Conservation (phyloP, 1,140 invertebrate species). For the Saccostrea glomerata region DNA sequence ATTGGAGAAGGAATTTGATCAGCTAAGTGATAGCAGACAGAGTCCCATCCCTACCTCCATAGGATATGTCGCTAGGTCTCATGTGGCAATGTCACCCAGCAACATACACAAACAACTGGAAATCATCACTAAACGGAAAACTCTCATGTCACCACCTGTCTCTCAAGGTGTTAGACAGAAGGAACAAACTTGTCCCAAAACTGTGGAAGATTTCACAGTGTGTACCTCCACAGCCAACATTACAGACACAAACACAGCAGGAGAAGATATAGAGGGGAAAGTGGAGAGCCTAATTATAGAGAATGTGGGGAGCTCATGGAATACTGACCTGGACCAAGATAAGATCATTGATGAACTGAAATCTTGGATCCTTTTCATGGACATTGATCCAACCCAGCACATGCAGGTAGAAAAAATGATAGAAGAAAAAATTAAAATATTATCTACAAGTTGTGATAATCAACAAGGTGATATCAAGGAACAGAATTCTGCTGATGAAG, state of each 20-base stretch:
- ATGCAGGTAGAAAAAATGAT: constrained; percentile 42
- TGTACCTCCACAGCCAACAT: neutral
- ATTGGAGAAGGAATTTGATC: constrained; percentile 32
- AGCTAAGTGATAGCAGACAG: constrained; percentile 6
- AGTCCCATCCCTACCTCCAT: constrained; percentile 14
- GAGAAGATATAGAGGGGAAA: constrained; percentile 42
- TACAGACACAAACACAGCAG: neutral
- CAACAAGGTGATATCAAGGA: neutral
- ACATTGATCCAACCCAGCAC: constrained; percentile 42
- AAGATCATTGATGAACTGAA: constrained; percentile 47
- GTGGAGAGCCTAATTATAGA: constrained; percentile 51
- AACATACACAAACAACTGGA: constrained; percentile 49
- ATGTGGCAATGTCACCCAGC: constrained; percentile 8
- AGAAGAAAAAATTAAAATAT: constrained; percentile 42
- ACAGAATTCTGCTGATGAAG: neutral
- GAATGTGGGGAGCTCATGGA: constrained; percentile 39
- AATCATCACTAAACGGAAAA: constrained; percentile 43
- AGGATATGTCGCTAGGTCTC: constrained; percentile 35
- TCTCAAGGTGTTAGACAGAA: neutral
- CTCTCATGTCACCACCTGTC: constrained; percentile 46
- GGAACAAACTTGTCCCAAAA: neutral
- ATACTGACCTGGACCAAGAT: neutral
- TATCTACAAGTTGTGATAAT: neutral
- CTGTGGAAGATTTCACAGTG: neutral
- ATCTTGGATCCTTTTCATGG: constrained; percentile 47